Base-by-base conservation (phyloP, 2,113 vertebrate genomes). In the Hirundichthys speculiger region DNA sequence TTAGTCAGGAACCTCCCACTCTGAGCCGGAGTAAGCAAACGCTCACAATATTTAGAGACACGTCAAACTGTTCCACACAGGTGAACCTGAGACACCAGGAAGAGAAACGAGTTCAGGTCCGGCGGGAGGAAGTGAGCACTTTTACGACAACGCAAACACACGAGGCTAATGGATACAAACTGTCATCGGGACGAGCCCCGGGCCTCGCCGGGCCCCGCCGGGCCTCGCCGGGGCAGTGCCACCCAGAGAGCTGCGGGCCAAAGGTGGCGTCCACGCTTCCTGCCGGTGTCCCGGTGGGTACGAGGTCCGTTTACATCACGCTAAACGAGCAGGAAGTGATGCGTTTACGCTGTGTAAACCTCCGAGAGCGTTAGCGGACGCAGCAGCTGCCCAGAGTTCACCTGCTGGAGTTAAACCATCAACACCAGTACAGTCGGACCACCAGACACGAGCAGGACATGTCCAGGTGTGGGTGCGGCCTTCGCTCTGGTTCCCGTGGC, bases 281-380 rank as follows among this genome's bases (percentile, higher is more conserved):
- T 84, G 65, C 75, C 50, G 30, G 22, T 50, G 49, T 57, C 67
- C 58, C 45, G 57, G 45, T 60, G 73, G 69, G 53, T 61, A 72
- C 14, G 27, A 16, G 40, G 13, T 80, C 56, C 1, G 88, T 92
- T 92, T 90, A 92, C 78, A 81, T 83, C 74, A 47, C 1, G 45
- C 61, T 62, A 54, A 70, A 83, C 27, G 79, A 82, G 68, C 46
- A 82, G 89, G 90, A 91, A 92, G 89, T 74, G 80, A 69, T 84
- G 73, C 76, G 86, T 91, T 92, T 92, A 90, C 49, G 48, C 76
- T 84, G 76, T 84, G 77, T 93, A 93, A 91, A 92, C 90, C 68
- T 77, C 45, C 0, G 13, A 16, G 56, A 75, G 51, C 48, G 0
- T 50, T 41, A 54, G 71, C 67, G 85, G 87, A 87, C 74, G 77